These are phyloP conservation scores for Eilema caniola DNA, from an alignment of 2,888 invertebrate genomes.

Conservation along the genomic window DNA sequence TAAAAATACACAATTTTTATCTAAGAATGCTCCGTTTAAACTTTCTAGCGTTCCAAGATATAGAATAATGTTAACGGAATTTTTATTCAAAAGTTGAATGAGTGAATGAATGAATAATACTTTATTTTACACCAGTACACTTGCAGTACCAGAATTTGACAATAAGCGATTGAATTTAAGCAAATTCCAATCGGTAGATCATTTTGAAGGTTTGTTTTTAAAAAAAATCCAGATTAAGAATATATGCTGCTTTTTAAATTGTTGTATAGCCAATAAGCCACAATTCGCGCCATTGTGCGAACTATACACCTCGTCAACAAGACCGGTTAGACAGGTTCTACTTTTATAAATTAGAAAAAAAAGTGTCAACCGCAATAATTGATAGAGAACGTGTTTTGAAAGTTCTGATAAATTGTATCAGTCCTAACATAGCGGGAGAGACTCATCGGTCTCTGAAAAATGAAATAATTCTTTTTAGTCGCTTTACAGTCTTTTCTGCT, in stretches of 20 bases:
- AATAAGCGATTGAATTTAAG: not conserved
- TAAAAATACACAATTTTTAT: not conserved
- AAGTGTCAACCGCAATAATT: not conserved
- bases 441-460: not conserved
- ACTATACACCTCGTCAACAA: not conserved
- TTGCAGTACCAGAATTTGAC: too few species aligned
- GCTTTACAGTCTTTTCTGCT: not conserved
- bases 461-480: not conserved
- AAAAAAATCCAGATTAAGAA: not conserved
- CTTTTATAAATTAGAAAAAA: not conserved
- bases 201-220: not conserved
- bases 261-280: not conserved
- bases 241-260: not conserved
- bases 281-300: constrained; percentile 2
- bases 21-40: not conserved
- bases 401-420: not conserved
- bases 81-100: not conserved
- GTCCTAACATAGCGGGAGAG: not conserved
- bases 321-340: not conserved
- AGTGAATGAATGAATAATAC: too few species aligned
- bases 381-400: not conserved
- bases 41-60: constrained; percentile 1
- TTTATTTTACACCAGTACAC: too few species aligned
- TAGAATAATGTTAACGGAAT: not conserved
- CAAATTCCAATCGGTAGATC: not conserved